These are phyloP conservation scores for Standfussiana lucernea DNA, from an alignment of 2,888 invertebrate species.

Conservation along the genomic window DNA sequence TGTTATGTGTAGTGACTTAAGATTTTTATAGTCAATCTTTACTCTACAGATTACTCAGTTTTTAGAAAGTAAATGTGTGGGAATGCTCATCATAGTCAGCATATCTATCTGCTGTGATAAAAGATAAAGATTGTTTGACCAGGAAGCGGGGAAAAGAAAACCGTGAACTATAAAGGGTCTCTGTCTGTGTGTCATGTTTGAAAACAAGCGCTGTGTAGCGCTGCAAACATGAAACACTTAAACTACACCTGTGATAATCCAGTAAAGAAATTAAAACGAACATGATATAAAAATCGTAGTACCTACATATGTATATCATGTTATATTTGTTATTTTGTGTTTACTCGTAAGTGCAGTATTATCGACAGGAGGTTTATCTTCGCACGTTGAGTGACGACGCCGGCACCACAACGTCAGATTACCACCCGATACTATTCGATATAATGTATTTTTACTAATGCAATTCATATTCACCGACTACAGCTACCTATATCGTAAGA, in stretches of 20 bases:
- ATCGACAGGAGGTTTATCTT: constrained; percentile 71
- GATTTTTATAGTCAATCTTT: not conserved
- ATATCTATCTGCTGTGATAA: constrained; percentile 19
- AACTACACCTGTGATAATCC: not conserved
- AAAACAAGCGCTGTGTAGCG: not conserved
- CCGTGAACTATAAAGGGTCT: not conserved
- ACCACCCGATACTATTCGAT: constrained; percentile 64
- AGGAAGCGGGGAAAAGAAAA: constrained; percentile 12
- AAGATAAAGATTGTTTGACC: not conserved
- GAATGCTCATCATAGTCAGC: not conserved
- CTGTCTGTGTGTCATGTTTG: not conserved
- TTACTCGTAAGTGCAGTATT: constrained; percentile 74
- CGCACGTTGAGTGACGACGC: constrained; percentile 66
- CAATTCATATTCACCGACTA: constrained; percentile 47
- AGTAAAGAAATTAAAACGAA: not conserved
- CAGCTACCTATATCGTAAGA: constrained; percentile 52
- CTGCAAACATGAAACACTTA: not conserved
- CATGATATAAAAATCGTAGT: constrained; percentile 3
- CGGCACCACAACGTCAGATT: constrained; percentile 61
- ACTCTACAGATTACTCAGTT: not conserved
- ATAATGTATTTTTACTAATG: constrained; percentile 60
- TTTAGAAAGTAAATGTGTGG: constrained; percentile 3
- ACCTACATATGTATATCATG: constrained; percentile 6
- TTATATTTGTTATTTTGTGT: constrained; percentile 52
- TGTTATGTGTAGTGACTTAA: not conserved